Evolutionary conservation across 2,797 vertebrate genomes (phyloP).

Genomic region (Selene dorsalis): DNA sequence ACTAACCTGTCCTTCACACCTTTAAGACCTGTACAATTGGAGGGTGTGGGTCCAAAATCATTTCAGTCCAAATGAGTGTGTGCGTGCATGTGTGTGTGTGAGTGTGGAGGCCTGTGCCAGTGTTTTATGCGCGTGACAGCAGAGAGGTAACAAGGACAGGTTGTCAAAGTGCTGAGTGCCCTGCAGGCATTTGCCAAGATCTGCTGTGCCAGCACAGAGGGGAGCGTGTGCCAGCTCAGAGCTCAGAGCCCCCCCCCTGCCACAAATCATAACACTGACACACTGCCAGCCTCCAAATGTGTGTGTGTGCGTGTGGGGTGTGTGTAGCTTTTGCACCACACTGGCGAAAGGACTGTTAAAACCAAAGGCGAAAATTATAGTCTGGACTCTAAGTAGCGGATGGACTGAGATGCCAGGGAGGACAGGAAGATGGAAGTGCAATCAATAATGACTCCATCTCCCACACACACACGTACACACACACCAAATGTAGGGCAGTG

Average conservation of each 20-base stretch:
- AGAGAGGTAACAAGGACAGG: conserved; percentile 48
- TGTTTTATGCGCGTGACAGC: conserved; percentile 29
- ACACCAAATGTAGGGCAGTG: conserved; percentile 25
- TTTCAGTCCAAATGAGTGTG: conserved; percentile 8
- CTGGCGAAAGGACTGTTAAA: conserved; percentile 33
- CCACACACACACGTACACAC: not conserved
- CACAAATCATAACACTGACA: conserved; percentile 40
- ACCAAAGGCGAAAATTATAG: conserved; percentile 44
- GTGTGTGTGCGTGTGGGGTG: conserved; percentile 32
- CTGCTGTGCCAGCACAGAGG: conserved; percentile 52
- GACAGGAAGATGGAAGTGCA: conserved; percentile 22
- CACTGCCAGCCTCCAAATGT: conserved; percentile 10
- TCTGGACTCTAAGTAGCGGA: conserved; percentile 27
- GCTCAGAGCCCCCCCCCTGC: not conserved
- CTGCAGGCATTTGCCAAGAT: conserved; percentile 50
- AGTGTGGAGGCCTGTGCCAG: not conserved
- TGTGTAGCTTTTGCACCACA: conserved; percentile 14
- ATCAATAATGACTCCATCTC: conserved; percentile 34
- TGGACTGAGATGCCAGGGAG: conserved; percentile 18
- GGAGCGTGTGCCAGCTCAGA: conserved; percentile 44
- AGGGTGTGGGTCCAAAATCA: conserved; percentile 7
- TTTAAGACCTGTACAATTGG: not conserved
- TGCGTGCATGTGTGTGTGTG: not conserved
- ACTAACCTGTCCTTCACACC: conserved; percentile 40
- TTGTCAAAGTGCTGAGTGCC: conserved; percentile 51